A percentile compares a stretch with the other conserved stretches of the same genome.
Evolutionary conservation across 2,888 invertebrate species (phyloP).

Genomic region (Ectemnius cavifrons): DNA sequence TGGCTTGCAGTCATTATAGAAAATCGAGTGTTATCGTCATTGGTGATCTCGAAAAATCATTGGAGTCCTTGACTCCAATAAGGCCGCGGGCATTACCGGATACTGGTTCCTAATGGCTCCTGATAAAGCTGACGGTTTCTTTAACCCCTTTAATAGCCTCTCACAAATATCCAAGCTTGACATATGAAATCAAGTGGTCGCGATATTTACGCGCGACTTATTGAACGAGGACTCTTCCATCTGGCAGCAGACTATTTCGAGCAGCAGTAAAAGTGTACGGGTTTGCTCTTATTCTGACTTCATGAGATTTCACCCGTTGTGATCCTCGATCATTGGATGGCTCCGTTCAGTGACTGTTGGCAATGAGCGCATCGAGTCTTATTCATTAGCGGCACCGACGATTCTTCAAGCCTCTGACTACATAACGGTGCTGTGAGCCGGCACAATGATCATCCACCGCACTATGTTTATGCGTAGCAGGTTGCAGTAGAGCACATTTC

Average conservation of each 20-base stretch:
- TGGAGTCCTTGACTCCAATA: conserved; percentile 58
- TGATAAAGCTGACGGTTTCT: conserved; percentile 2
- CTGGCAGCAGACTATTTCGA: too few relatives aligned
- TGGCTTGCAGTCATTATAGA: conserved; percentile 41
- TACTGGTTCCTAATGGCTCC: conserved; percentile 34
- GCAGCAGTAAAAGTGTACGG: too few relatives aligned
- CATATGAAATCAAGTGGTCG: too few relatives aligned
- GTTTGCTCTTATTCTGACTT: too few relatives aligned
- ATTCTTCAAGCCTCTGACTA: background rate
- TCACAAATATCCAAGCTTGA: too few relatives aligned
- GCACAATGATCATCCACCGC: conserved; percentile 20
- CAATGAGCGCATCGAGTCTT: conserved; percentile 27
- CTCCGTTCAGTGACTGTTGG: conserved; percentile 11
- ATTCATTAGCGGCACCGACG: conserved; percentile 29
- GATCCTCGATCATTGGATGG: too few relatives aligned
- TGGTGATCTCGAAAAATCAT: conserved; percentile 52
- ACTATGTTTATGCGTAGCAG: conserved; percentile 32
- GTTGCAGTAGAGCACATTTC: background rate
- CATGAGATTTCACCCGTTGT: too few relatives aligned
- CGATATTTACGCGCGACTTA: too few relatives aligned
- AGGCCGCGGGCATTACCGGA: conserved; percentile 39
- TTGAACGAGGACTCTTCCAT: too few relatives aligned
- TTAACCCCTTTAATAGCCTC: background rate
- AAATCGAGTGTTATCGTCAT: conserved; percentile 55
- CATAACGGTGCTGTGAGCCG: conserved; percentile 32